These are phyloP conservation scores for Sinocyclocheilus rhinocerous DNA, from an alignment of 2,113 vertebrate species.

Conservation along the genomic window DNA sequence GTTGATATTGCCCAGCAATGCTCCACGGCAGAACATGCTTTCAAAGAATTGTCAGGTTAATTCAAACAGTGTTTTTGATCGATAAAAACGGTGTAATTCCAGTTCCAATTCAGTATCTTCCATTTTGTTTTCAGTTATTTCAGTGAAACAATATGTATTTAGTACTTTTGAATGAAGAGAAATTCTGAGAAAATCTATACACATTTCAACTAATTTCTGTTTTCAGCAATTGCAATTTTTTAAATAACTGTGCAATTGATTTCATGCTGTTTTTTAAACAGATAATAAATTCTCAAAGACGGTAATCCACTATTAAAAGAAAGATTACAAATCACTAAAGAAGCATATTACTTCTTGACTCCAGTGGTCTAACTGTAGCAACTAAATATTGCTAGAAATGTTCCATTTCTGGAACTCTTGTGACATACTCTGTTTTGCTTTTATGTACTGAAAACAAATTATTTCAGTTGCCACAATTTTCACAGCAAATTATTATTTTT, in stretches of 20 bases:
- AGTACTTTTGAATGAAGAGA: too few species aligned
- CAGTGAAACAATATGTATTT: not conserved
- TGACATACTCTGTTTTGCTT: not conserved
- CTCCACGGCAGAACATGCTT: constrained; percentile 24
- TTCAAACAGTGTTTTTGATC: not conserved
- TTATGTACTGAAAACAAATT: not conserved
- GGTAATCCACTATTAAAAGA: not conserved
- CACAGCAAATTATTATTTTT: constrained; percentile 3
- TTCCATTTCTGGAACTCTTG: not conserved
- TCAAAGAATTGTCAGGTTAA: not conserved
- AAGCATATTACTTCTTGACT: not conserved
- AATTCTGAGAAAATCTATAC: too few species aligned
- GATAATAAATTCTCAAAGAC: not conserved
- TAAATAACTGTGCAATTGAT: too few species aligned
- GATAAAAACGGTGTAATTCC: not conserved
- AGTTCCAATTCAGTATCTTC: not conserved
- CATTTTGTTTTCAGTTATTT: not conserved
- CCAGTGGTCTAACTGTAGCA: not conserved
- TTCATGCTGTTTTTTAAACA: too few species aligned
- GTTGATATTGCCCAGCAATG: constrained; percentile 71
- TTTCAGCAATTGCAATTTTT: too few species aligned
- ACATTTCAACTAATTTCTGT: too few species aligned
- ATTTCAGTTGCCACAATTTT: not conserved
- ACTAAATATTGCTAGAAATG: not conserved
- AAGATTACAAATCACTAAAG: not conserved